phyloP scores from a whole-genome alignment of 2,888 invertebrate genomes.

The Abrostola tripartita region DNA sequence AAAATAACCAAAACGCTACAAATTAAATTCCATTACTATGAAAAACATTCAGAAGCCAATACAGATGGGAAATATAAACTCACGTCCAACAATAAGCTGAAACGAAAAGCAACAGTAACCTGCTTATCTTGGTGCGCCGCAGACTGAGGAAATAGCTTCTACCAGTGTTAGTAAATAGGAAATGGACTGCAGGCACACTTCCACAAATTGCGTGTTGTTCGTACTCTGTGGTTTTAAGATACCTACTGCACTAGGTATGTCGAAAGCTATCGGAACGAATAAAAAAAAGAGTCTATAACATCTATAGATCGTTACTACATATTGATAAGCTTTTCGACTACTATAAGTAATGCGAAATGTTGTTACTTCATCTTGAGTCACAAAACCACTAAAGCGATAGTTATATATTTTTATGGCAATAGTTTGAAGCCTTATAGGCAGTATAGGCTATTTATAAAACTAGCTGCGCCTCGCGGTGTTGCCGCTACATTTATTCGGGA shows the following conservation, averaged over 20 bases:
- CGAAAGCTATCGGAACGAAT: not conserved
- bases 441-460: too few species aligned
- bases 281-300: not conserved
- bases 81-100: conserved; percentile 25
- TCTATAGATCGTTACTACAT: too few species aligned
- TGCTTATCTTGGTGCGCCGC: conserved; percentile 30
- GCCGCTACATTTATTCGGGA: too few species aligned
- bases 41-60: not conserved
- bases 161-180: conserved; percentile 43
- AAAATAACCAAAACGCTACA: not conserved
- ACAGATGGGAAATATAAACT: conserved; percentile 12
- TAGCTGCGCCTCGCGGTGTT: too few species aligned
- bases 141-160: conserved; percentile 45
- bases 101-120: conserved; percentile 35
- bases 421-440: too few species aligned
- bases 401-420: too few species aligned
- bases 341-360: too few species aligned
- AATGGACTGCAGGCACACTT: conserved; percentile 44
- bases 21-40: not conserved
- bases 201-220: conserved; percentile 42
- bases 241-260: not conserved
- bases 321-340: too few species aligned
- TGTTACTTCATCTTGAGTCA: too few species aligned
- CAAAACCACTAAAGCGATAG: too few species aligned
- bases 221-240: conserved; percentile 26